Percentiles rank a stretch among this genome's conserved stretches.
Conservation (phyloP, 2,888 invertebrate genomes). For the Lysandra bellargus region DNA sequence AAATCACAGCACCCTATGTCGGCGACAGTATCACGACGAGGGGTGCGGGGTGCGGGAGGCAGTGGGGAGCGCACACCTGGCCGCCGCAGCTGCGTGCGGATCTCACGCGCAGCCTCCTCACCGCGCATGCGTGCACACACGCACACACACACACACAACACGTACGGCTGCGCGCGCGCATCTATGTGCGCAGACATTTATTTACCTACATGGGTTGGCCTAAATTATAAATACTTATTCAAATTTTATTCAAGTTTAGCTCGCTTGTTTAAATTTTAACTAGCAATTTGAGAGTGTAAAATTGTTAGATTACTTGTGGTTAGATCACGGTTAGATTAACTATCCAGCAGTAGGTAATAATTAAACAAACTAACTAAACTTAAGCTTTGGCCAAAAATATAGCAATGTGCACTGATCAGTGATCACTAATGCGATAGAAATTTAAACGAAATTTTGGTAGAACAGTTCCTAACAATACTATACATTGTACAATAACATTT, state of each 20-base stretch:
- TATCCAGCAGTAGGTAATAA: not conserved
- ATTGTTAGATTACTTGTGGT: not conserved
- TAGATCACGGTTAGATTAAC: not conserved
- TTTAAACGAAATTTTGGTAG: no score
- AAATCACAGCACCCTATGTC: slow-evolving; percentile 37
- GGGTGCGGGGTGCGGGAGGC: slow-evolving; percentile 54
- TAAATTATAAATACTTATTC: slow-evolving; percentile 16
- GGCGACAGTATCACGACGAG: slow-evolving; percentile 57
- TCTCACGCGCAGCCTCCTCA: slow-evolving; percentile 80
- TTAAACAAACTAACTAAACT: not conserved
- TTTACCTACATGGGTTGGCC: slow-evolving; percentile 1
- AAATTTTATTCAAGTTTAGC: not conserved
- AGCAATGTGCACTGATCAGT: no score
- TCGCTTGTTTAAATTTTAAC: not conserved
- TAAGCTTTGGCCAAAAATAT: not conserved
- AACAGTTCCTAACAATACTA: no score
- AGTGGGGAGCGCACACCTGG: slow-evolving; percentile 74
- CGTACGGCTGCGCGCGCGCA: slow-evolving; percentile 42
- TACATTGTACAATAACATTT: no score
- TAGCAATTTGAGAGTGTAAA: not conserved
- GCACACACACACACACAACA: slow-evolving; percentile 50
- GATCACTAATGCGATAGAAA: no score
- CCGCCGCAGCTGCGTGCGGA: slow-evolving; percentile 74
- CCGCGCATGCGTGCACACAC: slow-evolving; percentile 67
- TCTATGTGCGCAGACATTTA: slow-evolving; percentile 14